Evolutionary conservation across 1,140 invertebrate genomes (phyloP), one percentile per base, ranked within the genome.

Genomic region (Drosophila pandora): DNA sequence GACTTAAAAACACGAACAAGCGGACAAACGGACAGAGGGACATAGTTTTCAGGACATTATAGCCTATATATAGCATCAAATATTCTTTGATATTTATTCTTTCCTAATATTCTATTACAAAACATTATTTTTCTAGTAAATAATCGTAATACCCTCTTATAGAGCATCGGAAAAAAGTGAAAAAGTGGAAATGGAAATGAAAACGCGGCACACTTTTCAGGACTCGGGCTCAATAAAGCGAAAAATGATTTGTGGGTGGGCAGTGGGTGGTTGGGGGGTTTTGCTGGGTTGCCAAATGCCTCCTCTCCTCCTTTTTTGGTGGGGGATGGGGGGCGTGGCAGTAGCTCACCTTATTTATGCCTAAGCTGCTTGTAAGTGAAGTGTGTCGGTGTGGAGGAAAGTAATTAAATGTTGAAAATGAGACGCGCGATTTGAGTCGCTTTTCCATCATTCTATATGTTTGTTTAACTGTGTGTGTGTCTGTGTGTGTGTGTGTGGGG

Each of bases 311-410:
- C 12, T 37, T 37, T 37, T 37, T n/a, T 6, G 30, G 7, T 55
- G 37, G 23, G 45, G 52, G 17, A 37, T 48, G 55, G 54, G 37
- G 10, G 34, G 34, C 34, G 34, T 37, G 34, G 41, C 41, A 43
- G 41, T 21, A 17, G n/a, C 39, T 37, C 41, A 55, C 49, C 64
- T 37, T 68, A 67, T 65, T 55, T 37, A 37, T 65, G 61, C 61
- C 62, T 80, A 80, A 74, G 81, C 73, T 65, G 76, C 68, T 77
- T 84, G 76, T 85, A 85, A 37, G 78, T 85, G 74, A 77, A 81
- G 81, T 85, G 77, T 56, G 30, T 48, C 39, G 39, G 25, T 55
- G 45, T 56, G 21, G 32, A n/a, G 39, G 41, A 43, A 43, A 43
- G 41, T 43, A 43, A 43, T 43, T 43, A 43, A 43, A 43, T 43